These are phyloP conservation scores for Acanthopleura granulata DNA, from an alignment of 2,888 invertebrate species.

Conservation along the genomic window DNA sequence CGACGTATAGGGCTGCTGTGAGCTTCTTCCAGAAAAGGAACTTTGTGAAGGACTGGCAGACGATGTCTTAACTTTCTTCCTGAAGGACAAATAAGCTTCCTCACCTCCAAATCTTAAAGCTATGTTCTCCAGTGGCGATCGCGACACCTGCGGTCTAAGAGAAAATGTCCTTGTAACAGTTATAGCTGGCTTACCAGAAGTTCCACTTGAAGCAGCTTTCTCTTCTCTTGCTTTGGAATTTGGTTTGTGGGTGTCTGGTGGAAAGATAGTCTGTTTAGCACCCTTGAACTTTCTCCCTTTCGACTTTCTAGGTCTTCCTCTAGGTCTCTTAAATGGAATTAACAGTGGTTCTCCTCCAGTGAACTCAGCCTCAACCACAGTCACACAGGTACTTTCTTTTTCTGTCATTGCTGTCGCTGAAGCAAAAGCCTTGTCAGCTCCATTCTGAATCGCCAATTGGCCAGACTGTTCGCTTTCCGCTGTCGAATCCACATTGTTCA, in stretches of 20 bases:
- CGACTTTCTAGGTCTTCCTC: slow-evolving; percentile 6
- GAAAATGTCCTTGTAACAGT: slow-evolving; percentile 1
- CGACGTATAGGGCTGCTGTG: too few species aligned
- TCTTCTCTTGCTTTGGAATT: neutral
- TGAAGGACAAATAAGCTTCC: neutral
- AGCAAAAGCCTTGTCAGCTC: too few species aligned
- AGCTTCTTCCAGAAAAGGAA: too few species aligned
- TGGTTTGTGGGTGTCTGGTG: neutral
- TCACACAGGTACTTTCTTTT: too few species aligned
- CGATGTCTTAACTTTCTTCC: neutral
- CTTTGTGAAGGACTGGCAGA: too few species aligned
- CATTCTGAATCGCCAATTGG: too few species aligned
- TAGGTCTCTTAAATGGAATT: neutral
- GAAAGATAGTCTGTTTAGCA: neutral
- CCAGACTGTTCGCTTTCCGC: too few species aligned
- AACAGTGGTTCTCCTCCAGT: neutral
- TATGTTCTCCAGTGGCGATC: slow-evolving; percentile 6
- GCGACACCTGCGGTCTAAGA: neutral
- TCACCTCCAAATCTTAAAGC: slow-evolving; percentile 2
- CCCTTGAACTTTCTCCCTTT: neutral
- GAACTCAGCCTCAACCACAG: too few species aligned
- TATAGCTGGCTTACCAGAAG: neutral
- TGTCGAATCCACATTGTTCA: too few species aligned
- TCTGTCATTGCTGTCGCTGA: too few species aligned
- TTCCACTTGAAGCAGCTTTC: neutral